Evolutionary conservation across 2,113 vertebrate genomes (phyloP), one percentile per base, ranked within the genome.

Genomic region (Chaetops frenatus): DNA sequence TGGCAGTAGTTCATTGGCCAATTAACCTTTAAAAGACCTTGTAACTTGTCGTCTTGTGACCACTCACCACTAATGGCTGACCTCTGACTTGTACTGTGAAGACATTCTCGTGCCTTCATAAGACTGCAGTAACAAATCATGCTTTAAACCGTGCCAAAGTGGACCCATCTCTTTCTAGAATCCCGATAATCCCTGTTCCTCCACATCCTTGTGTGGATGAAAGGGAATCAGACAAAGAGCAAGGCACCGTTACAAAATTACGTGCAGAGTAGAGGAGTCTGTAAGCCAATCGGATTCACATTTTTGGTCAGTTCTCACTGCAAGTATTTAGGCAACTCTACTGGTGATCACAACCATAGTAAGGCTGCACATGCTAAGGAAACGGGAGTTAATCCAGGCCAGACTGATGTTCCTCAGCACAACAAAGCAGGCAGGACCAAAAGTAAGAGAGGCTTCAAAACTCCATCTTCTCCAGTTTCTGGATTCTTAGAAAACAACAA

Each of bases 311-410:
- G 53, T 40, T 25, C 24, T 71, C 73, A 47, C 51, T 58, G 15
- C 42, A 74, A 35, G 10, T 24, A 67, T 18, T 66, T 54, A 21
- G n/a, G 50, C 15, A 81, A 42, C 29, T 79, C 12, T 38, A 0
- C 11, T 24, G 15, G 23, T 66, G 35, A 83, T 44, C 40, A 17
- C 25, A 74, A 29, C 40, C 1, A 1, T 2, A 13, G 3, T 24
- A 70, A 79, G 4, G 6, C 64, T 42, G 18, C 67, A 66, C 25
- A 29, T 0, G 0, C 27, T 42, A 62, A 51, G 21, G 38, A n/a
- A 72, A 45, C 0, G 5, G 21, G 18, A 64, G 45, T n/a, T 71
- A 35, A 56, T 50, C 33, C 65, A 86, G 27, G 35, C 20, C 60
- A 76, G 33, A 57, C n/a, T 93, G 44, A 53, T 35, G 14, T 3